Conservation (phyloP, 2,888 invertebrate genomes). For the Phengaris alcon region DNA sequence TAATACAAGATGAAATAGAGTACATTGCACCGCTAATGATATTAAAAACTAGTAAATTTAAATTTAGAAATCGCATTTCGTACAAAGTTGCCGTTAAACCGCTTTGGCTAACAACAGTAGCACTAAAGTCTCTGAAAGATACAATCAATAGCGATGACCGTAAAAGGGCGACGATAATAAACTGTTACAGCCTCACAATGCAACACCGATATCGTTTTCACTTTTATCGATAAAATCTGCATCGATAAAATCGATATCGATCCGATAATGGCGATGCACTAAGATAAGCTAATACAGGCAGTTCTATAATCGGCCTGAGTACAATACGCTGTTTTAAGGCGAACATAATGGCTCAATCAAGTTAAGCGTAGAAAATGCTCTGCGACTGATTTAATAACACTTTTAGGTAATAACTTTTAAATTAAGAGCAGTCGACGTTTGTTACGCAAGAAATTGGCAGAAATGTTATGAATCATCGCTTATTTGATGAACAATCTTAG, state of each 20-base stretch:
- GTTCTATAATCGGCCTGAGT: slow-evolving; percentile 52
- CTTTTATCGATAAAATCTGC: slow-evolving; percentile 62
- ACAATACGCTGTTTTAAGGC: slow-evolving; percentile 63
- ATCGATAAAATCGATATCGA: slow-evolving; percentile 59
- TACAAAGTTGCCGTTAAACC: slow-evolving; percentile 33
- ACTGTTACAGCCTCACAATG: slow-evolving; percentile 46
- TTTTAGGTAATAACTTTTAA: slow-evolving; percentile 49
- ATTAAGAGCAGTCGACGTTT: slow-evolving; percentile 45
- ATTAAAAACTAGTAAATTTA: slow-evolving; percentile 34
- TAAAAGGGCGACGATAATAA: slow-evolving; percentile 45
- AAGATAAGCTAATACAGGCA: slow-evolving; percentile 48
- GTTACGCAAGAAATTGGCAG: slow-evolving; percentile 41
- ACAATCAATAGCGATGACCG: slow-evolving; percentile 42
- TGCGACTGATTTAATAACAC: slow-evolving; percentile 47
- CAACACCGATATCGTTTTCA: slow-evolving; percentile 55
- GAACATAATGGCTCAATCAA: slow-evolving; percentile 64
- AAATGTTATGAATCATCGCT: slow-evolving; percentile 39
- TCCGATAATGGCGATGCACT: slow-evolving; percentile 58
- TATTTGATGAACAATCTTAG: slow-evolving; percentile 37
- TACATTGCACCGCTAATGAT: slow-evolving; percentile 4
- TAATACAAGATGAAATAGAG: not conserved
- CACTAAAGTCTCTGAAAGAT: slow-evolving; percentile 43
- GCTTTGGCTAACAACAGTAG: slow-evolving; percentile 43
- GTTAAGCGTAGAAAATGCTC: slow-evolving; percentile 62
- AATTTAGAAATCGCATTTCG: slow-evolving; percentile 31